These are phyloP conservation scores for Rhabditophanes sp. DNA, from an alignment of 2,888 invertebrate species.

Conservation along the genomic window DNA sequence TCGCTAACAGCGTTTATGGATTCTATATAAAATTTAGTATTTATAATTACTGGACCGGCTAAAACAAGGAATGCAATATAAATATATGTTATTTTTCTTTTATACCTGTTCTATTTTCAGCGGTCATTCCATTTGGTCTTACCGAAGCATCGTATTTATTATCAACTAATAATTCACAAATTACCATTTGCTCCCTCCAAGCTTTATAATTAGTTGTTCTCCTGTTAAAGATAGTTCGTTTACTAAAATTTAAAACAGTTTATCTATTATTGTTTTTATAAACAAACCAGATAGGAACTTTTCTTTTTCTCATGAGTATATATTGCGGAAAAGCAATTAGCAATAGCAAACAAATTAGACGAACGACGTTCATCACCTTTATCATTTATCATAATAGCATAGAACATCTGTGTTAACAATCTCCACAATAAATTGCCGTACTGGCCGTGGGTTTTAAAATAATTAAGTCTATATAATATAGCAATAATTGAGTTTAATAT, in stretches of 20 bases:
- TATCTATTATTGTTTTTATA: background rate
- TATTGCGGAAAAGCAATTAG: too few relatives aligned
- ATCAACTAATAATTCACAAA: slow-evolving; percentile 35
- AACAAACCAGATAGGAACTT: too few relatives aligned
- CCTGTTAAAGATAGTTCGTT: slow-evolving; percentile 37
- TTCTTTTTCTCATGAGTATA: too few relatives aligned
- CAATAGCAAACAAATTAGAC: too few relatives aligned
- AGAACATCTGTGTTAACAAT: too few relatives aligned
- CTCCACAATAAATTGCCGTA: too few relatives aligned
- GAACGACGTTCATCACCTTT: too few relatives aligned
- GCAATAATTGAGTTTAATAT: too few relatives aligned
- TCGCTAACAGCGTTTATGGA: slow-evolving; percentile 40
- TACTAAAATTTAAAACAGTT: slow-evolving; percentile 17
- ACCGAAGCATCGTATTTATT: slow-evolving; percentile 40
- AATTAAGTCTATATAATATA: too few relatives aligned
- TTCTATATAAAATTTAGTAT: slow-evolving; percentile 29
- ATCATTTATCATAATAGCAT: too few relatives aligned
- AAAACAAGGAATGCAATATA: slow-evolving; percentile 5
- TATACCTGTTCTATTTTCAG: slow-evolving; percentile 27
- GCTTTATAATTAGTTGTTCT: slow-evolving; percentile 40
- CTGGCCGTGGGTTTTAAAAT: too few relatives aligned
- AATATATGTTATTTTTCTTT: slow-evolving; percentile 4
- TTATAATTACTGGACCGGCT: slow-evolving; percentile 34
- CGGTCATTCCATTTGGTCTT: slow-evolving; percentile 31
- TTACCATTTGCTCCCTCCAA: slow-evolving; percentile 41